Base-by-base conservation (phyloP, 2,113 vertebrate species). In the Gnathonemus longibarbis region DNA sequence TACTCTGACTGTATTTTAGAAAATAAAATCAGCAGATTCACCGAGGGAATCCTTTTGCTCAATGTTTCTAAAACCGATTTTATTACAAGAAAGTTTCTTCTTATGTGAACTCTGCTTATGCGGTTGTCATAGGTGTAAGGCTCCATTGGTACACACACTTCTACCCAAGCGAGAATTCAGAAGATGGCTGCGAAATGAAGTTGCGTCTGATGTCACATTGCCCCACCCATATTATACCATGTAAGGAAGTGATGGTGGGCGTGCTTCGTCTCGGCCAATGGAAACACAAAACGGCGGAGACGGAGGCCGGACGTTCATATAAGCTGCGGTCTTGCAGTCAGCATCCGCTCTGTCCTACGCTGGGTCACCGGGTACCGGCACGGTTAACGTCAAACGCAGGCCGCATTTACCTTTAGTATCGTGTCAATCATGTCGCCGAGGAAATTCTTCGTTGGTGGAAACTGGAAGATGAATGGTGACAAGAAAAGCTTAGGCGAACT, bases 381-480 rank as follows among this genome's bases (percentile, higher is more conserved):
- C 49, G 50, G 42, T 62, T 53, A 53, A 50, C 17, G 11, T 8
- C 15, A 5, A 10, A 77, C 35, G 8, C 4, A 49, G 46, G 17
- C 5, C 46, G 11, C 35, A 17, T 15, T 24, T 9, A 49, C 45
- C 4, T 5, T 4, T 84, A 62, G 11, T 3, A 6, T 1, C 35
- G 9, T 48, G n/a, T 80, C 90, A 93, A 94, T 39, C 91, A 98
- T 99, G 98, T 94, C 95, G 89, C 95, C 94, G 93, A 97, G 98
- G 93, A 99, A 99, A 94, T 99, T 99, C 93, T 99, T 99, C 93
- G 98, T 99, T 0, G 98, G 98, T 89, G 98, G 98, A 2, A 99
- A 99, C 95, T 99, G 98, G 98, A 99, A 99, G 94, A 96, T 99
- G 98, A 99, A 99, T 46, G 98, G 98, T n/a, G 96, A 98, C 91